A percentile compares a stretch with the other conserved stretches of the same genome.
These are phyloP conservation scores for Lytechinus pictus DNA, from an alignment of 35 echinoderm and acorn worm genomes.

Conservation along the genomic window DNA sequence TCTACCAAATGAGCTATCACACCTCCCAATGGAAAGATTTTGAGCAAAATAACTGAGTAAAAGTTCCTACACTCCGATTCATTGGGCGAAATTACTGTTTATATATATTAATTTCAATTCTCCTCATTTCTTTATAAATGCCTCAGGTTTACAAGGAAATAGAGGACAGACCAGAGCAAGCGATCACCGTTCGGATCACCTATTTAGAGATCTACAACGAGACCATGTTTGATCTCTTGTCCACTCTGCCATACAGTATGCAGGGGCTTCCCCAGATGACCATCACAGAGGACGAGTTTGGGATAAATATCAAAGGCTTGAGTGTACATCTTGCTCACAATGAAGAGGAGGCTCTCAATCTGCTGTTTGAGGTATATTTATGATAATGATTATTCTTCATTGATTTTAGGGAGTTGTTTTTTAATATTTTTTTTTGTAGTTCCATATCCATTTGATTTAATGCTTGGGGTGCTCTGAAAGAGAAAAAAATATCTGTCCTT, in stretches of 20 bases:
- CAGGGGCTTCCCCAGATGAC: slow-evolving; percentile 79
- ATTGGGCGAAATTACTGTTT: no score
- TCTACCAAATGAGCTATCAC: no score
- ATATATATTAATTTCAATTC: neutral
- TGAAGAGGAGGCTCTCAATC: slow-evolving; percentile 97
- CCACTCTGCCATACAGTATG: slow-evolving; percentile 85
- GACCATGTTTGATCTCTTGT: slow-evolving; percentile 95
- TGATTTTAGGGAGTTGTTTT: no score
- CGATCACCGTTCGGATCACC: slow-evolving; percentile 87
- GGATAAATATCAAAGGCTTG: slow-evolving; percentile 90
- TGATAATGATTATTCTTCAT: neutral
- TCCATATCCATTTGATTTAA: no score
- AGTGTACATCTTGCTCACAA: slow-evolving; percentile 83
- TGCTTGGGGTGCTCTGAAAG: no score
- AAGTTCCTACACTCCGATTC: no score
- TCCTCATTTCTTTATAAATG: neutral
- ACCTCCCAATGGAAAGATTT: no score
- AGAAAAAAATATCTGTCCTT: no score
- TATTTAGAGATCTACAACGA: slow-evolving; percentile 95
- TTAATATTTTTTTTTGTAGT: no score
- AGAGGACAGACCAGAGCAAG: slow-evolving; percentile 84
- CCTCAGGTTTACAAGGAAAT: slow-evolving; percentile 94
- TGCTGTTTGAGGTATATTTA: slow-evolving; percentile 88
- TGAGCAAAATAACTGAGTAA: no score
- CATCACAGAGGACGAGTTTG: slow-evolving; percentile 94